Conservation (phyloP, 2,113 vertebrate genomes). For the Diadophis punctatus region DNA sequence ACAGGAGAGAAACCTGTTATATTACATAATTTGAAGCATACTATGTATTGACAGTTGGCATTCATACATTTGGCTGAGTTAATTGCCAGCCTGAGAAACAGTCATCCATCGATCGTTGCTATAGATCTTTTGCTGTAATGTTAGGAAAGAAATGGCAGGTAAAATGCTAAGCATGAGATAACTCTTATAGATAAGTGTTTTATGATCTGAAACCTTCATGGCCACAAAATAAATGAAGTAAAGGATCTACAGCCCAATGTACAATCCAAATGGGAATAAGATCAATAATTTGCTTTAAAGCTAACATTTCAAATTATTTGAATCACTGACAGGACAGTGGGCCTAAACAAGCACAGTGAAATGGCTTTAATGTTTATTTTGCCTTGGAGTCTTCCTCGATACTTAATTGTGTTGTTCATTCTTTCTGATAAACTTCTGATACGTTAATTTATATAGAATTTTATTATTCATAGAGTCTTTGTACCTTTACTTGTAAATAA, state of each 20-base stretch:
- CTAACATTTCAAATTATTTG: background rate
- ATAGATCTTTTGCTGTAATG: slow-evolving; percentile 32
- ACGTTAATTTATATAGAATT: background rate
- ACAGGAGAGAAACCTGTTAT: slow-evolving; percentile 48
- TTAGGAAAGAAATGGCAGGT: slow-evolving; percentile 38
- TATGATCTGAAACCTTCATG: slow-evolving; percentile 42
- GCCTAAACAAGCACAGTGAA: background rate
- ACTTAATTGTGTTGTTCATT: background rate
- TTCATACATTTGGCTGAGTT: slow-evolving; percentile 54
- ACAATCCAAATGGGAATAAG: background rate
- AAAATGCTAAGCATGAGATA: slow-evolving; percentile 33
- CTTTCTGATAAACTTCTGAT: background rate
- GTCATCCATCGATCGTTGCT: slow-evolving; percentile 44
- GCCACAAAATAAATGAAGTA: background rate
- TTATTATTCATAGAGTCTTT: background rate
- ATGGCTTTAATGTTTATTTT: background rate
- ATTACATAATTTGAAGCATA: slow-evolving; percentile 56
- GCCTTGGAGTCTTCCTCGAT: background rate
- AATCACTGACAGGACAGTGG: background rate
- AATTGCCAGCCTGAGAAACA: slow-evolving; percentile 54
- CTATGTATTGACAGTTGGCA: slow-evolving; percentile 61
- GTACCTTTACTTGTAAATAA: background rate
- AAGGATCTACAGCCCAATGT: background rate
- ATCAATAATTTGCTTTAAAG: background rate
- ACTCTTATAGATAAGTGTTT: slow-evolving; percentile 34